Evolutionary conservation across 1,140 invertebrate species (phyloP), one percentile per base, ranked within the genome.

Genomic region (Calycopis cecrops): DNA sequence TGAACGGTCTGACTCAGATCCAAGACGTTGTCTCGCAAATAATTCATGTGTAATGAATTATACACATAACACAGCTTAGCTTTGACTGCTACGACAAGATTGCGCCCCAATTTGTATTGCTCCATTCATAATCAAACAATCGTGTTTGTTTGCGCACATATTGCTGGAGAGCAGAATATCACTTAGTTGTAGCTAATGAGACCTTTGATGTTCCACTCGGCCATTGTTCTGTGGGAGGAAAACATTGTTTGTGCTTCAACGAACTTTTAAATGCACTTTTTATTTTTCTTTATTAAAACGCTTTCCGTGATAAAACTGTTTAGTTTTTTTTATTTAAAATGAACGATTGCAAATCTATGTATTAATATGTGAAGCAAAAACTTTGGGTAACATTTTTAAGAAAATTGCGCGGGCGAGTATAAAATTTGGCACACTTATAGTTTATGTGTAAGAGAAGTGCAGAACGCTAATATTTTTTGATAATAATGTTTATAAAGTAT

Each of bases 41-140:
- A 42, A 42, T 42, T 42, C 40, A 42, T 16, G 12, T 42, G 40
- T 12, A 42, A 16, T 42, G 14, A 42, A 16, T 42, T 42, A 42
- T 42, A 42, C 40, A 17, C 40, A 9, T 42, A 42, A 42, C 16
- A 12, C 40, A 42, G 40, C 40, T 42, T 16, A 42, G 40, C 14
- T 12, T 12, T 42, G 21, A 28, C 2, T 28, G 21, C 21, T 28
- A 28, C 21, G 21, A 42, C 40, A 42, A 42, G 40, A 42, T 42
- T 42, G 40, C 40, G 40, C 40, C 3, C 40, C 16, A 42, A 42
- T 42, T 42, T 16, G 40, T 42, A 16, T 42, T 28, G 21, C 40
- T 16, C 40, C 16, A 42, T 42, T 42, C 12, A 42, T 42, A 42
- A 42, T 16, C 40, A 42, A 16, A 42, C 40, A 42, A 42, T 42